Evolutionary conservation across 2,888 invertebrate genomes (phyloP).

Genomic region (Prenolepis imparis): DNA sequence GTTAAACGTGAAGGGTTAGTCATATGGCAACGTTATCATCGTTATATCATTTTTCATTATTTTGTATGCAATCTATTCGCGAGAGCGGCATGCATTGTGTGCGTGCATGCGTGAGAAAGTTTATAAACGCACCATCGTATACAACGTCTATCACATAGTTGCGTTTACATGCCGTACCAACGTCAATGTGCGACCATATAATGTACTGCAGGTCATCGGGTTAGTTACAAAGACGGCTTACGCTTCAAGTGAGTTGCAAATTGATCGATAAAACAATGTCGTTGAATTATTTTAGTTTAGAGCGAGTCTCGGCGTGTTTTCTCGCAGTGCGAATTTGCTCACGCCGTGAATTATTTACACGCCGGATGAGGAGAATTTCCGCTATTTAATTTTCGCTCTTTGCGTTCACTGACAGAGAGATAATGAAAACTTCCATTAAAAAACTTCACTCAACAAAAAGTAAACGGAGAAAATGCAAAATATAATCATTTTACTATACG

Average conservation of each 20-base stretch:
- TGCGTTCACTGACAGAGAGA: conserved; percentile 9
- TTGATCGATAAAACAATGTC: conserved; percentile 50
- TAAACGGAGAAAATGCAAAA: background rate
- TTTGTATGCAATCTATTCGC: conserved; percentile 46
- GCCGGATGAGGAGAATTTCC: conserved; percentile 25
- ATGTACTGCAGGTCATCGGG: conserved; percentile 56
- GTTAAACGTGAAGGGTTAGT: conserved; percentile 26
- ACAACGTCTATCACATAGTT: conserved; percentile 48
- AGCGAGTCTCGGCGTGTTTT: conserved; percentile 28
- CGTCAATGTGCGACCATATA: conserved; percentile 44
- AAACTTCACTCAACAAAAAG: background rate
- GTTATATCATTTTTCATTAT: conserved; percentile 41
- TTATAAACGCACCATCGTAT: conserved; percentile 47
- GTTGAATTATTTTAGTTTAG: conserved; percentile 57
- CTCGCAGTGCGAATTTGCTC: conserved; percentile 24
- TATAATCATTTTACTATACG: conserved; percentile 23
- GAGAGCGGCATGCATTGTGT: conserved; percentile 5
- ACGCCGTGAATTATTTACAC: conserved; percentile 40
- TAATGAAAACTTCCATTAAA: background rate
- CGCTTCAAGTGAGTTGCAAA: conserved; percentile 35
- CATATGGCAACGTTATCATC: conserved; percentile 4
- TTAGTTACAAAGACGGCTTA: conserved; percentile 54
- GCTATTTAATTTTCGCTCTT: conserved; percentile 41
- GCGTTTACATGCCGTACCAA: conserved; percentile 26
- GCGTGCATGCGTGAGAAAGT: conserved; percentile 50